Evolutionary conservation across 1,140 invertebrate genomes (phyloP).

Genomic region (Pemphigus obesinymphae): DNA sequence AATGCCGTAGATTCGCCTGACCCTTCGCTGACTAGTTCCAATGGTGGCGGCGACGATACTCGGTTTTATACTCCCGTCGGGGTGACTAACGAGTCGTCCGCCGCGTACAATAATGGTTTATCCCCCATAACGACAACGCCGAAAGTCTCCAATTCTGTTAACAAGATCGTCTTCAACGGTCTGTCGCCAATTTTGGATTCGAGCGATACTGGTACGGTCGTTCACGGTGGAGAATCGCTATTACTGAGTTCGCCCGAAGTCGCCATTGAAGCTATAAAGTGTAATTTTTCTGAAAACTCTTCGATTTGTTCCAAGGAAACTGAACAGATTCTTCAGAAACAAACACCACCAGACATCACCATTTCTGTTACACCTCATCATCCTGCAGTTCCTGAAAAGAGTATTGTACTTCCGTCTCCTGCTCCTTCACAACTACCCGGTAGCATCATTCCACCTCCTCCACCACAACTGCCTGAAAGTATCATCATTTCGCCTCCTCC

Average conservation of each 20-base stretch:
- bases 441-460: background rate
- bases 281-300: background rate
- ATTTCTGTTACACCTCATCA: background rate
- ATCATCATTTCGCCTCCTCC: background rate
- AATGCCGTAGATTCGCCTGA: background rate
- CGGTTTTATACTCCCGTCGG: background rate
- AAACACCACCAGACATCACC: background rate
- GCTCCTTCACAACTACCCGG: background rate
- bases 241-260: background rate
- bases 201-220: background rate
- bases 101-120: background rate
- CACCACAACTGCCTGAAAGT: background rate
- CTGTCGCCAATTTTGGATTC: background rate
- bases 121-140: background rate
- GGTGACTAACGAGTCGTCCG: background rate
- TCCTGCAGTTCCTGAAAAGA: too few relatives aligned
- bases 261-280: constrained; percentile 18
- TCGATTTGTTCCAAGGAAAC: background rate
- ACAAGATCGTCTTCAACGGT: background rate
- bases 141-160: background rate
- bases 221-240: background rate
- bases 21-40: background rate
- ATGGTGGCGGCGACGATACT: background rate
- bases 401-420: background rate
- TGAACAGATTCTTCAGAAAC: background rate